These are phyloP conservation scores for Trichoplusia ni DNA, from an alignment of 1,140 invertebrate genomes.

Conservation along the genomic window DNA sequence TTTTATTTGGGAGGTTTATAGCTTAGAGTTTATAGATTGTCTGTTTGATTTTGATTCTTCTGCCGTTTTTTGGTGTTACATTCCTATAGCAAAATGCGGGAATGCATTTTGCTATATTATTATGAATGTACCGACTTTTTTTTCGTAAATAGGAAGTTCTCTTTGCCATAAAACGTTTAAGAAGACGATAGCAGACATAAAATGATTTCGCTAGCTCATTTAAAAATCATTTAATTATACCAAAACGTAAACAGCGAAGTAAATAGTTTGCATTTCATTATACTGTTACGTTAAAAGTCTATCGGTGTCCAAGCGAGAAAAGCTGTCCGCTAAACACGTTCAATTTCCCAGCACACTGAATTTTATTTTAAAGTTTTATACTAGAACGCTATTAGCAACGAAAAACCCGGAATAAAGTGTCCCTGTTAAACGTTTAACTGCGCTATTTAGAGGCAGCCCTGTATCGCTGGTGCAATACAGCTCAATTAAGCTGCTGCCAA, in stretches of 20 bases:
- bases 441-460: slow-evolving; percentile 24
- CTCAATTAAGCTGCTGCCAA: slow-evolving; percentile 46
- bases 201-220: background rate
- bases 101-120: too few relatives aligned
- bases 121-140: too few relatives aligned
- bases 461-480: slow-evolving; percentile 30
- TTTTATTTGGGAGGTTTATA: too few relatives aligned
- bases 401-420: slow-evolving; percentile 29
- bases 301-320: background rate
- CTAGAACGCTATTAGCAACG: slow-evolving; percentile 28
- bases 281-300: background rate
- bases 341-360: slow-evolving; percentile 19
- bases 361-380: slow-evolving; percentile 27
- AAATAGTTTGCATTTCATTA: background rate
- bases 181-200: too few relatives aligned
- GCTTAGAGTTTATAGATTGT: too few relatives aligned
- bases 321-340: background rate
- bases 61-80: too few relatives aligned
- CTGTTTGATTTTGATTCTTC: too few relatives aligned
- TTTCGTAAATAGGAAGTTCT: too few relatives aligned
- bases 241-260: background rate
- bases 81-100: too few relatives aligned
- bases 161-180: too few relatives aligned
- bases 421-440: slow-evolving; percentile 28
- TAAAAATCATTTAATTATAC: background rate